These are phyloP conservation scores for Phyllostomus hastatus DNA, from an alignment of 2,113 vertebrate species.

Conservation along the genomic window DNA sequence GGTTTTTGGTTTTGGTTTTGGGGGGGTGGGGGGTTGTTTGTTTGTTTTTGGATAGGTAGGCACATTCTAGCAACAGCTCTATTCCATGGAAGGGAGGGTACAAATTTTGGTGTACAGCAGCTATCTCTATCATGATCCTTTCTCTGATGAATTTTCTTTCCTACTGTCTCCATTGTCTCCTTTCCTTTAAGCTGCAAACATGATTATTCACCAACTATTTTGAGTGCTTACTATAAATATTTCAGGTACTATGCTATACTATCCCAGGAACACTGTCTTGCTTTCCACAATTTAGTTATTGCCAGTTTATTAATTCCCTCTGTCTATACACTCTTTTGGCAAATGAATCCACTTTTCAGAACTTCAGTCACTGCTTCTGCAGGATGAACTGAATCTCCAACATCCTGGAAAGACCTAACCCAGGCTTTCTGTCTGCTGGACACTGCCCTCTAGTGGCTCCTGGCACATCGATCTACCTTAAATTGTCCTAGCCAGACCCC, in stretches of 20 bases:
- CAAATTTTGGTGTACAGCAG: neutral
- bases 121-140: neutral
- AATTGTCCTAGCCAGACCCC: neutral
- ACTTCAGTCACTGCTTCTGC: neutral
- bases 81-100: neutral
- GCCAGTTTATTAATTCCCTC: neutral
- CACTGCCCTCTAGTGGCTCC: neutral
- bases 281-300: neutral
- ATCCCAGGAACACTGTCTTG: neutral
- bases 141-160: neutral
- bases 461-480: neutral
- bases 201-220: neutral
- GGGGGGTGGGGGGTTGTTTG: no score
- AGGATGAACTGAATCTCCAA: neutral
- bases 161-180: neutral
- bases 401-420: accelerated
- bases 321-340: neutral
- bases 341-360: neutral
- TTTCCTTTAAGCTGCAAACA: neutral
- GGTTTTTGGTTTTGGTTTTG: no score
- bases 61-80: neutral
- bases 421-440: neutral
- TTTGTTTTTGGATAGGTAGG: neutral
- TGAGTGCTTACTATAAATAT: neutral
- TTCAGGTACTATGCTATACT: neutral